Evolutionary conservation across 2,113 vertebrate genomes (phyloP).

Genomic region (Peromyscus maniculatus): DNA sequence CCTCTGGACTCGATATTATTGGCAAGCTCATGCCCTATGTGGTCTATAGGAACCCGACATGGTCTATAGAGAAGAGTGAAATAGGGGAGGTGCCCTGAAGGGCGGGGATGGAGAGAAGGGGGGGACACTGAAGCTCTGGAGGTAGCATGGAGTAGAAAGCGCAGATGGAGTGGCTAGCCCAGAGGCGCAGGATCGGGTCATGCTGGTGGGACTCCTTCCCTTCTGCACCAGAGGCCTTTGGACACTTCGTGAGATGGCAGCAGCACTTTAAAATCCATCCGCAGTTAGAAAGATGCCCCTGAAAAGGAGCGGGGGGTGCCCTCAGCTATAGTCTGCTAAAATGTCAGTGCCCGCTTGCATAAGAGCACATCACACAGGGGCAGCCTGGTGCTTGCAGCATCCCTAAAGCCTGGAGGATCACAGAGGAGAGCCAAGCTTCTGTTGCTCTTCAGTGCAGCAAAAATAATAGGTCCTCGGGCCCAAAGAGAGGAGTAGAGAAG

Average conservation of each 20-base stretch:
- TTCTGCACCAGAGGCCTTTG: background rate
- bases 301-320: background rate
- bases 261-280: background rate
- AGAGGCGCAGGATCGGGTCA: rapidly evolving
- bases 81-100: background rate
- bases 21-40: background rate
- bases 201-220: background rate
- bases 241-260: background rate
- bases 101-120: background rate
- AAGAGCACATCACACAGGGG: rapidly evolving
- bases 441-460: background rate
- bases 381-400: background rate
- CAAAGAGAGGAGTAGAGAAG: background rate
- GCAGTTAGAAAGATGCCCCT: background rate
- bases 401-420: background rate
- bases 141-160: background rate
- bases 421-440: background rate
- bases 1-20: background rate
- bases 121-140: background rate
- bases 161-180: background rate
- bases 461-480: background rate
- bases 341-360: rapidly evolving
- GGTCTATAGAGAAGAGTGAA: background rate
- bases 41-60: background rate
- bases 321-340: background rate